Base-by-base conservation (phyloP, 2,888 invertebrate species). In the Sminthurinus aureus region DNA sequence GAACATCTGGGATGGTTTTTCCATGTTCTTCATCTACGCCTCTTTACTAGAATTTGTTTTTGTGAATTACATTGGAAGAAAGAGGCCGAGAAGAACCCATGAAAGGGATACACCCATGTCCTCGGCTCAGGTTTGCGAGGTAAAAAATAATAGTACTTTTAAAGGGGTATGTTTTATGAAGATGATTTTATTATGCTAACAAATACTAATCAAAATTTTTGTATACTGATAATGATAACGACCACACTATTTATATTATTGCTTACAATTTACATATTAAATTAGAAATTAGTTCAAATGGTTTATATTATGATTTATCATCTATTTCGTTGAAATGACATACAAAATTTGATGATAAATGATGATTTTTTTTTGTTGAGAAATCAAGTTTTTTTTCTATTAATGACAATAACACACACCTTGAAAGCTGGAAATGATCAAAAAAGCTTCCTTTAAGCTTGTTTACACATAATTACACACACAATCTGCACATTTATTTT, bases 1-100 rank as follows among this genome's bases (percentile, higher is more conserved):
- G 97, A 97, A 97, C 92, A 96, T 97, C 80, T 97, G 97, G 97
- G 97, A 97, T 91, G 97, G 97, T 85, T 97, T 97, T 87, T 97
- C 97, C 91, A 97, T 97, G 97, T 97, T 96, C 91, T 97, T 97
- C 93, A 97, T 97, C 91, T 97, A 97, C 92, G 97, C 97, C 85
- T 96, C 96, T 81, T 93, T 97, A 84, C 93, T 97, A 89, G 97
- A 97, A 91, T 97, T 97, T 91, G 97, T 97, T 81, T 96, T 96
- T 91, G 97, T 97, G 90, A 97, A 97, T 93, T 97, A 97, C 91
- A 96, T 97, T 87, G 97, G 97, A 86, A 93, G 97, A 84, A 97
- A 96, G 90, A 92, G 96, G 89, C 96, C 96, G 80, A 92, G 96
- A 85, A 85, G 87, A 80, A 78, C 83, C 74, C 83, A 79, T 22